Evolutionary conservation across 35 echinoderm and acorn worm genomes (phyloP).

Genomic region (Holothuria glaberrima): DNA sequence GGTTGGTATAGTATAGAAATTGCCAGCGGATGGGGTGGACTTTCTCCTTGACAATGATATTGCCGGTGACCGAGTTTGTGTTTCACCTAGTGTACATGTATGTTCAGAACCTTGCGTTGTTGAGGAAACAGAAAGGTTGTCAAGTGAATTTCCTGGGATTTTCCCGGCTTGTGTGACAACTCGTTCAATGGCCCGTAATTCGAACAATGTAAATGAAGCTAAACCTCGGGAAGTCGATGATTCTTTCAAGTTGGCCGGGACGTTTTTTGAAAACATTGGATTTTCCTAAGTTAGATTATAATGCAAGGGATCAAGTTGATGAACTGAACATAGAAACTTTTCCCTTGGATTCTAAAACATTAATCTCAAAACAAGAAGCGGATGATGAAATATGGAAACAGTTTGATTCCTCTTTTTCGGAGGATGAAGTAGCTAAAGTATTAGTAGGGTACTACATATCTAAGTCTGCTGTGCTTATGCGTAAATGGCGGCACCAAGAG

Average conservation of each 20-base stretch:
- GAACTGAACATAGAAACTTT: background rate
- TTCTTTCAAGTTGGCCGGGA: constrained; percentile 36
- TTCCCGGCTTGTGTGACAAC: constrained; percentile 32
- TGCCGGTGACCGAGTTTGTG: background rate
- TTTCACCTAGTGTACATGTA: background rate
- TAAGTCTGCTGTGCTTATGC: constrained; percentile 26
- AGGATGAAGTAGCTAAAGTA: background rate
- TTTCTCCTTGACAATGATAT: background rate
- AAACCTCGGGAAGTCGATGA: constrained; percentile 3
- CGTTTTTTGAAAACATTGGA: constrained; percentile 10
- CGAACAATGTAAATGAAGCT: background rate
- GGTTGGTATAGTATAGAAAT: background rate
- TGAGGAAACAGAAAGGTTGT: background rate
- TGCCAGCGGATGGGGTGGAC: background rate
- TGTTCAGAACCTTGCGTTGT: background rate
- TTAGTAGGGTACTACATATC: constrained; percentile 23
- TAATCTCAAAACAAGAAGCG: background rate
- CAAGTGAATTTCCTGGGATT: constrained; percentile 7
- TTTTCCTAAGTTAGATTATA: background rate
- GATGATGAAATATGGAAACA: background rate
- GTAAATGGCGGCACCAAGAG: background rate
- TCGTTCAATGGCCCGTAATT: constrained; percentile 25
- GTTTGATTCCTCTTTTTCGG: background rate
- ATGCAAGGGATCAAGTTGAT: constrained; percentile 1
- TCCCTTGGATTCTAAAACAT: background rate